Conservation (phyloP, 2,888 invertebrate genomes). For the Hoplodrina blanda region DNA sequence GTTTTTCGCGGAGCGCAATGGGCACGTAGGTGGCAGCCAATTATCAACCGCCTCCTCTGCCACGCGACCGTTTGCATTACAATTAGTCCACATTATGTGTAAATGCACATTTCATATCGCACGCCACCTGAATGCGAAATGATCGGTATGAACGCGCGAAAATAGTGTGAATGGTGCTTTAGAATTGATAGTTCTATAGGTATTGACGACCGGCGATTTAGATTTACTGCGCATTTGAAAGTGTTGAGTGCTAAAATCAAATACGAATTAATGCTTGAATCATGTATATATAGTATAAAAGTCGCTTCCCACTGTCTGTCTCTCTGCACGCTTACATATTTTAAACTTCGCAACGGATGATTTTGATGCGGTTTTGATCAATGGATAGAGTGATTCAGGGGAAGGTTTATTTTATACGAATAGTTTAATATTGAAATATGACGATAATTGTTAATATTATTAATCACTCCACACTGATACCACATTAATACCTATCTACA, state of each 20-base stretch:
- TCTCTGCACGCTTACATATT: too few relatives aligned
- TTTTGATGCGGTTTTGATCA: too few relatives aligned
- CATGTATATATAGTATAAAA: not conserved
- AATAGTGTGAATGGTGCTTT: slow-evolving; percentile 47
- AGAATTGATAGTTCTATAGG: slow-evolving; percentile 33
- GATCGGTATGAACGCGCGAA: slow-evolving; percentile 23
- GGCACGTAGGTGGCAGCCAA: slow-evolving; percentile 61
- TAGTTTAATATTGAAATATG: too few relatives aligned
- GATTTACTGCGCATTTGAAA: not conserved
- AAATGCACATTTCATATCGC: slow-evolving; percentile 73
- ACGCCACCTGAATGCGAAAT: slow-evolving; percentile 68
- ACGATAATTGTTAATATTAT: too few relatives aligned
- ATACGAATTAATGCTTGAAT: not conserved
- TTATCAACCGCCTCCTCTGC: slow-evolving; percentile 59
- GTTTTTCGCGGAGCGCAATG: slow-evolving; percentile 49
- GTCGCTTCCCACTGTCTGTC: too few relatives aligned
- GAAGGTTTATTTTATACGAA: too few relatives aligned
- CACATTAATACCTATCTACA: too few relatives aligned
- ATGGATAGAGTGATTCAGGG: too few relatives aligned
- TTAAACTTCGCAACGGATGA: too few relatives aligned
- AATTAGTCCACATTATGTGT: slow-evolving; percentile 76
- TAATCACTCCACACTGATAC: too few relatives aligned
- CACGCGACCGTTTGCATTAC: slow-evolving; percentile 71
- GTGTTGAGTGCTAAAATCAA: not conserved
- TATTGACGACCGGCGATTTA: slow-evolving; percentile 12